A percentile compares a stretch with the other conserved stretches of the same genome.
Evolutionary conservation across 1,140 invertebrate species (phyloP).

Genomic region (Oscheius sp.): DNA sequence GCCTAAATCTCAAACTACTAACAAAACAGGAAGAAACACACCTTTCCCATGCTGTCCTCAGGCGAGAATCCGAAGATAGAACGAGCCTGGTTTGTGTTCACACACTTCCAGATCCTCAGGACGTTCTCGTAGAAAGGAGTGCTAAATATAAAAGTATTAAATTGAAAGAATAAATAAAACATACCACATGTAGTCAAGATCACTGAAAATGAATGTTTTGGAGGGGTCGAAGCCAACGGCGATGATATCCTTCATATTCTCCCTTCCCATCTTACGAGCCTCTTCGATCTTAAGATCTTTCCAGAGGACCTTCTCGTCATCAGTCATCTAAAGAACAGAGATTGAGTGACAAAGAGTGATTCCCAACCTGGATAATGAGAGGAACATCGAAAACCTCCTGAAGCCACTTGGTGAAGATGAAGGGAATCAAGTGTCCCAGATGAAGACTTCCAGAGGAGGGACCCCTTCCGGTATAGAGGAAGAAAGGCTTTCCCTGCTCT

Average conservation of each 20-base stretch:
- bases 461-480: conserved; percentile 92
- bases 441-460: conserved; percentile 94
- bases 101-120: conserved; percentile 82
- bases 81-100: conserved; percentile 87
- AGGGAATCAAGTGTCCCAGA: conserved; percentile 93
- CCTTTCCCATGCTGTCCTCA: conserved; percentile 87
- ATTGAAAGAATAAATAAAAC: conserved; percentile 33
- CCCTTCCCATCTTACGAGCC: conserved; percentile 76
- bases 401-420: conserved; percentile 94
- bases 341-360: neutral
- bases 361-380: conserved; percentile 65
- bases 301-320: conserved; percentile 98
- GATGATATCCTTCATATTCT: conserved; percentile 97
- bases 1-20: conserved; percentile 64
- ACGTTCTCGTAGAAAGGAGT: conserved; percentile 89
- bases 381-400: conserved; percentile 97
- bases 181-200: conserved; percentile 90
- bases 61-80: conserved; percentile 97
- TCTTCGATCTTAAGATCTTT: conserved; percentile 89
- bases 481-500: conserved; percentile 90
- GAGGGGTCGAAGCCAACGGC: conserved; percentile 90
- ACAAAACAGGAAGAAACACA: neutral
- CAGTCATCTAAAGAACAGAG: conserved; percentile 84
- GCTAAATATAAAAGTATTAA: conserved; percentile 56
- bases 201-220: conserved; percentile 96